A percentile compares a stretch with the other conserved stretches of the same genome.
Evolutionary conservation across 2,797 vertebrate species (phyloP).

Genomic region (Helicolenus hilgendorfi): DNA sequence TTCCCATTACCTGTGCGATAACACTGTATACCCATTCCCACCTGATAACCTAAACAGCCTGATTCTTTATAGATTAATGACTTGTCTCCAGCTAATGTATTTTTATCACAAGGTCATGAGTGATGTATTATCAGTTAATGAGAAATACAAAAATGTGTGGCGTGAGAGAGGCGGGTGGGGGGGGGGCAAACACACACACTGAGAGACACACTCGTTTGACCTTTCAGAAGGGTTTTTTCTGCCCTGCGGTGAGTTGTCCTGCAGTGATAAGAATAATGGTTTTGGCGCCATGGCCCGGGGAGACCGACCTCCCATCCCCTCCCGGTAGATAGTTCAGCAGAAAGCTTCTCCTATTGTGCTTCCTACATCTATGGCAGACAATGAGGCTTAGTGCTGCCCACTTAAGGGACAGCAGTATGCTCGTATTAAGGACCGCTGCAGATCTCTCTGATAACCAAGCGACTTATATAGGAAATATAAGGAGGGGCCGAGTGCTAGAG

Average conservation of each 20-base stretch:
- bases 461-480: slow-evolving; percentile 16
- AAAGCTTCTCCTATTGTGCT: slow-evolving; percentile 77
- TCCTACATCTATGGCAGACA: slow-evolving; percentile 74
- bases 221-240: slow-evolving; percentile 80
- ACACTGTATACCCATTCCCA: slow-evolving; percentile 56
- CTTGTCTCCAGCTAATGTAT: slow-evolving; percentile 82
- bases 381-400: slow-evolving; percentile 71
- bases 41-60: slow-evolving; percentile 82
- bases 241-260: slow-evolving; percentile 80
- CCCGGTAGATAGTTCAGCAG: slow-evolving; percentile 71
- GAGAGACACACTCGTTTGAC: slow-evolving; percentile 85
- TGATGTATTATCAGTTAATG: slow-evolving; percentile 91
- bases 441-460: slow-evolving; percentile 79
- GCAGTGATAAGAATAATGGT: slow-evolving; percentile 90
- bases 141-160: slow-evolving; percentile 85
- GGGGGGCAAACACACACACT: slow-evolving; percentile 54
- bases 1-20: slow-evolving; percentile 67
- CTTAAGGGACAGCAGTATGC: slow-evolving; percentile 66
- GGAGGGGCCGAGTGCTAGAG: background rate
- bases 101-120: slow-evolving; percentile 88
- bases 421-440: slow-evolving; percentile 69
- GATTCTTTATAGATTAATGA: slow-evolving; percentile 85
- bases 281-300: slow-evolving; percentile 77
- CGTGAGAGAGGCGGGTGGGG: slow-evolving; percentile 41
- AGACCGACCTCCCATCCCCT: slow-evolving; percentile 78